Evolutionary conservation across 2,888 invertebrate genomes (phyloP).

Genomic region (Lypha dubia): DNA sequence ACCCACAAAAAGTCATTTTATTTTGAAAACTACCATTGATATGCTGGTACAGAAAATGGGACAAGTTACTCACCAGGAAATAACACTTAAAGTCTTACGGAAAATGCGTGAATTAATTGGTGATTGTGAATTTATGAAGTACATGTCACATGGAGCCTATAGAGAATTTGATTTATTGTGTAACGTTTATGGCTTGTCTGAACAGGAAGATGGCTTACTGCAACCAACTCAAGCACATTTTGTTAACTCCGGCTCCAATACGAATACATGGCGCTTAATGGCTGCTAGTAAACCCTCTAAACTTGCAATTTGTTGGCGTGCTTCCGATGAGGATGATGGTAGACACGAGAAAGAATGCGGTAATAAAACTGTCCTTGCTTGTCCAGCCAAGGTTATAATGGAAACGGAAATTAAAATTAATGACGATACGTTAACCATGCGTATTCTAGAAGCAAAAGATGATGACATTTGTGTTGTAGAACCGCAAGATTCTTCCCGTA

Average conservation of each 20-base stretch:
- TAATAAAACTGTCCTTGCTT: constrained; percentile 77
- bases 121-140: constrained; percentile 86
- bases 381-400: constrained; percentile 88
- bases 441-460: constrained; percentile 87
- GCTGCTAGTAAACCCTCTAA: constrained; percentile 48
- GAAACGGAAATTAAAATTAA: constrained; percentile 93
- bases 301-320: constrained; percentile 74
- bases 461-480: constrained; percentile 76
- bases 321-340: constrained; percentile 75
- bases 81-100: constrained; percentile 87
- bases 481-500: constrained; percentile 73
- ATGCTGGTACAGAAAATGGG: constrained; percentile 85
- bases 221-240: constrained; percentile 56
- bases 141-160: constrained; percentile 84
- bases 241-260: constrained; percentile 61
- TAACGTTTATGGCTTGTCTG: constrained; percentile 85
- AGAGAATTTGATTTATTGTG: constrained; percentile 86
- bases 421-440: constrained; percentile 92
- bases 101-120: constrained; percentile 89
- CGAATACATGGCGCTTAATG: constrained; percentile 67
- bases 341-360: constrained; percentile 50
- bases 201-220: constrained; percentile 62
- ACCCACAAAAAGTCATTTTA: constrained; percentile 84
- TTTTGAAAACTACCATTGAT: constrained; percentile 85
- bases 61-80: constrained; percentile 87